Conservation (phyloP, 2,888 invertebrate species). For the Asteroscopus sphinx region DNA sequence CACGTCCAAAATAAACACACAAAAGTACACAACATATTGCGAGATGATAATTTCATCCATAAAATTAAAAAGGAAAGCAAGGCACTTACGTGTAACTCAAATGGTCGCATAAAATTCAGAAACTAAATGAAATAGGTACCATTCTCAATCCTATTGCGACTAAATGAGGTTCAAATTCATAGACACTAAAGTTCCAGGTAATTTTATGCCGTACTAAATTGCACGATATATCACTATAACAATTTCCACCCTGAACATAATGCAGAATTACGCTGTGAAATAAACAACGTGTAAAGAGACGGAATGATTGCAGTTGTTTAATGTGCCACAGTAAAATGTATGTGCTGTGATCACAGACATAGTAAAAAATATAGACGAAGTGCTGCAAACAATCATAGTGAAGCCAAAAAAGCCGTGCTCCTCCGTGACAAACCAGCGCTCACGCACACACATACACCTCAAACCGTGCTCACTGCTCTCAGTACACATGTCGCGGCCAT, state of each 20-base stretch:
- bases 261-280: constrained; percentile 21
- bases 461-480: too few species aligned
- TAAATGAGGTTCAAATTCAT: constrained; percentile 22
- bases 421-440: too few species aligned
- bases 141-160: constrained; percentile 22
- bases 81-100: constrained; percentile 4
- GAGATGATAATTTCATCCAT: not conserved
- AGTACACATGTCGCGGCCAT: too few species aligned
- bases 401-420: too few species aligned
- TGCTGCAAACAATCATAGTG: too few species aligned
- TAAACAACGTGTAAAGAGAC: constrained; percentile 7
- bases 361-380: too few species aligned
- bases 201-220: constrained; percentile 40
- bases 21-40: constrained; percentile 5
- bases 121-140: not conserved
- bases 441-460: too few species aligned
- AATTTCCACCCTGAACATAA: constrained; percentile 28
- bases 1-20: not conserved
- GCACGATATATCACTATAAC: constrained; percentile 32
- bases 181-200: constrained; percentile 27
- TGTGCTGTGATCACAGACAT: too few species aligned
- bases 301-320: not conserved
- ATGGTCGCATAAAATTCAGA: constrained; percentile 9
- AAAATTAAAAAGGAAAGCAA: constrained; percentile 33
- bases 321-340: too few species aligned